A percentile compares a stretch with the other conserved stretches of the same genome.
These are phyloP conservation scores for Drosophila heteroneura DNA, from an alignment of 2,888 invertebrate species.

Conservation along the genomic window DNA sequence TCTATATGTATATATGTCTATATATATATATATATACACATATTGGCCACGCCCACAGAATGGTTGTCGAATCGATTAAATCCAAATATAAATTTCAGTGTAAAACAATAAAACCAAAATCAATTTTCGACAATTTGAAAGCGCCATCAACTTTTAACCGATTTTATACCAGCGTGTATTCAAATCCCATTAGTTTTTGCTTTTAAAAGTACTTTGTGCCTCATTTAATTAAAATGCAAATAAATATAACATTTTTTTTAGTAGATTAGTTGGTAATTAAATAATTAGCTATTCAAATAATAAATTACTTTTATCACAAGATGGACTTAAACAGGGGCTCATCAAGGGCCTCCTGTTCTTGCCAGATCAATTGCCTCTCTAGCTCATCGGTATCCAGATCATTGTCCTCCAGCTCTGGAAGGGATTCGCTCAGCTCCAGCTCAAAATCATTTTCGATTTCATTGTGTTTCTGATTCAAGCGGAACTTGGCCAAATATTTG, in stretches of 20 bases:
- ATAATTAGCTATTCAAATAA: neutral
- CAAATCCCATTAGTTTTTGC: neutral
- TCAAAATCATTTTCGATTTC: conserved; percentile 68
- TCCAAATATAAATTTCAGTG: neutral
- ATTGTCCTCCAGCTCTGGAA: conserved; percentile 48
- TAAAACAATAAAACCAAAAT: neutral
- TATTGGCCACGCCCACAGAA: too few relatives aligned
- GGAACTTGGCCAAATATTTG: conserved; percentile 54
- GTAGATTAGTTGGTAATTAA: conserved; percentile 1
- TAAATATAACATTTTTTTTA: neutral
- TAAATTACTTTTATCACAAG: conserved; percentile 11
- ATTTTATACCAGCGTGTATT: neutral
- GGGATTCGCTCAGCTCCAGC: conserved; percentile 61
- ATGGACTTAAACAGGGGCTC: conserved; percentile 33
- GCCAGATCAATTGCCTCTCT: conserved; percentile 47
- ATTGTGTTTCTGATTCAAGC: conserved; percentile 32
- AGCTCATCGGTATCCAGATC: conserved; percentile 35
- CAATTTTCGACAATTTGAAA: neutral
- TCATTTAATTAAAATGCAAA: neutral
- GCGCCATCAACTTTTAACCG: neutral
- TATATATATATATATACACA: too few relatives aligned
- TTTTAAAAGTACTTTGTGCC: neutral
- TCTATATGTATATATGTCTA: too few relatives aligned
- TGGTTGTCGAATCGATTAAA: neutral
- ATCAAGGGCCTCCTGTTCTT: conserved; percentile 40